phyloP scores from a whole-genome alignment of 1,140 invertebrate genomes.

The Drosophila paulistorum region DNA sequence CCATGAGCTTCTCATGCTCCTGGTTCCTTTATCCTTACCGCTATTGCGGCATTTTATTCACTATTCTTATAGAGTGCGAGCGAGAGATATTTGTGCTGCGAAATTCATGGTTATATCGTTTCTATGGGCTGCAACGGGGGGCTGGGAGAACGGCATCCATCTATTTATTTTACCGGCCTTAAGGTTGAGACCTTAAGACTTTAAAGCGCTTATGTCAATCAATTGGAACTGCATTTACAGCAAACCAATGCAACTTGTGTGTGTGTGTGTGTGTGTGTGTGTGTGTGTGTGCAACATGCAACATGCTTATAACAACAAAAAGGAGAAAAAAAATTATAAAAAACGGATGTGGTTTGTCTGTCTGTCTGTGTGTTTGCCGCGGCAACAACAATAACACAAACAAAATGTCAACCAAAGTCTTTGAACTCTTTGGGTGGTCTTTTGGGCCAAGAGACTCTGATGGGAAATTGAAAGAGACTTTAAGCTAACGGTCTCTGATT shows the following conservation, averaged over 20 bases:
- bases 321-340: no score
- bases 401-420: conserved; percentile 17
- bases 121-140: neutral
- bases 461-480: conserved; percentile 15
- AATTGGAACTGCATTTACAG: conserved; percentile 34
- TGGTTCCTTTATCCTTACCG: conserved; percentile 15
- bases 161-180: conserved; percentile 24
- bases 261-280: neutral
- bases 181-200: conserved; percentile 38
- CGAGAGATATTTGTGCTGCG: conserved; percentile 53
- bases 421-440: conserved; percentile 13
- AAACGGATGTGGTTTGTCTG: conserved; percentile 19
- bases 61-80: conserved; percentile 53
- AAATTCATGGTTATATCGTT: conserved; percentile 79
- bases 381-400: conserved; percentile 45
- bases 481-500: conserved; percentile 22
- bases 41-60: conserved; percentile 38
- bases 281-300: conserved; percentile 30
- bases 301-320: conserved; percentile 22
- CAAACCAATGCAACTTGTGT: conserved; percentile 1
- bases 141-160: conserved; percentile 51
- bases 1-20: neutral
- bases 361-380: conserved; percentile 24
- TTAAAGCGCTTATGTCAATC: conserved; percentile 77
- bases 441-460: neutral